These are phyloP conservation scores for Champsocephalus esox DNA, from an alignment of 2,797 vertebrate species.

Conservation along the genomic window DNA sequence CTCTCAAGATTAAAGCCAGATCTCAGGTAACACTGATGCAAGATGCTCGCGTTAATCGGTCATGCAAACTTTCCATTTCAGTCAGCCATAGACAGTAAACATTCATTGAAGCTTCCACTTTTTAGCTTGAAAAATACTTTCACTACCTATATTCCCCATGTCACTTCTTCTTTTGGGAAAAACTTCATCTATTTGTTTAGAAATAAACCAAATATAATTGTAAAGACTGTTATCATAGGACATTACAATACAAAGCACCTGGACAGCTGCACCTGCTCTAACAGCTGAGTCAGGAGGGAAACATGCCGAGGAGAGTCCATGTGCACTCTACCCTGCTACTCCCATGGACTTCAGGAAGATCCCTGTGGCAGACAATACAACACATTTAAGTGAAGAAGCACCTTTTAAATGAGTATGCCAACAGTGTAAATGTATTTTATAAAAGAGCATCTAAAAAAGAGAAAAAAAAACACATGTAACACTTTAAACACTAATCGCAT, in stretches of 20 bases:
- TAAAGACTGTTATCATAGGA: too few species aligned
- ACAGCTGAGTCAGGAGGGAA: neutral
- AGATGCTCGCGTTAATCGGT: too few species aligned
- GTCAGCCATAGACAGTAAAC: too few species aligned
- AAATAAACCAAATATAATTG: neutral
- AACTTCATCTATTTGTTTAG: neutral
- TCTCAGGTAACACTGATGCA: neutral
- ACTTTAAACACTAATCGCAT: neutral
- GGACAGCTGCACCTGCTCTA: neutral
- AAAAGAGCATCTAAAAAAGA: neutral
- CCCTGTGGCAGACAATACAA: neutral
- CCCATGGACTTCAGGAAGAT: accelerated
- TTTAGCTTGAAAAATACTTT: neutral
- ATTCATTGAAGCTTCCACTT: neutral
- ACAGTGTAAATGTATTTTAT: neutral
- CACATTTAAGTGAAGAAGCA: neutral
- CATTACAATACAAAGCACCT: neutral
- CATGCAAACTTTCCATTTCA: neutral
- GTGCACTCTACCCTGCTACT: neutral
- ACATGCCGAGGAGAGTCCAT: neutral
- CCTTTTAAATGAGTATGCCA: neutral
- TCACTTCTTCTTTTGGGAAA: neutral
- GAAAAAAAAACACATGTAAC: neutral
- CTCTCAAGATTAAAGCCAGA: neutral
- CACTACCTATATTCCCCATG: neutral